A percentile compares a stretch with the other conserved stretches of the same genome.
These are phyloP conservation scores for Aurelia aurita DNA, from an alignment of 30 jellyfish, hydroid and myxozoan species.

Conservation along the genomic window DNA sequence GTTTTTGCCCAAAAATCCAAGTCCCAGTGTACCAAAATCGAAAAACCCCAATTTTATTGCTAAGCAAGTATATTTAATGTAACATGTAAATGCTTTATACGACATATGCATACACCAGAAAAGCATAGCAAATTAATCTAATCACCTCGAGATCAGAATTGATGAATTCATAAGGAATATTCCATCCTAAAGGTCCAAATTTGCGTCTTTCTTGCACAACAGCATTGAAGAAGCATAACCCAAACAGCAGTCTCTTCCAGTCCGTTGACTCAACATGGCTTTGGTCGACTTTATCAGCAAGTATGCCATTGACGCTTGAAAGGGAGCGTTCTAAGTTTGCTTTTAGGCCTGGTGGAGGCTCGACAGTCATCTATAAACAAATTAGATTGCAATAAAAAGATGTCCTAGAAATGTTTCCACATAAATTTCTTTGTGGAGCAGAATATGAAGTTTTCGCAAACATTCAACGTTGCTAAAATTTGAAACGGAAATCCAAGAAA, in stretches of 20 bases:
- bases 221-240: conserved; percentile 80
- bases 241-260: conserved; percentile 78
- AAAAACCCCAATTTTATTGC: too few relatives aligned
- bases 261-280: conserved; percentile 31
- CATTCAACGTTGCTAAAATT: too few relatives aligned
- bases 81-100: too few relatives aligned
- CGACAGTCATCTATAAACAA: conserved; percentile 78
- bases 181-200: conserved; percentile 94
- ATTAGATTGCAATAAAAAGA: background rate
- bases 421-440: too few relatives aligned
- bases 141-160: conserved; percentile 86
- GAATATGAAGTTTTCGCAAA: too few relatives aligned
- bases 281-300: conserved; percentile 60
- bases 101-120: background rate
- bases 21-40: too few relatives aligned
- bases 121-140: background rate
- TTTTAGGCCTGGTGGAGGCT: conserved; percentile 83
- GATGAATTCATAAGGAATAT: conserved; percentile 78
- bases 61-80: too few relatives aligned
- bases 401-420: too few relatives aligned
- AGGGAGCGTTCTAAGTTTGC: conserved; percentile 74
- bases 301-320: conserved; percentile 63
- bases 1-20: too few relatives aligned
- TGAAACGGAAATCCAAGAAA: too few relatives aligned
- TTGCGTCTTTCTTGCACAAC: conserved; percentile 83